Evolutionary conservation across 2,797 vertebrate species (phyloP).

Genomic region (Acipenser ruthenus): DNA sequence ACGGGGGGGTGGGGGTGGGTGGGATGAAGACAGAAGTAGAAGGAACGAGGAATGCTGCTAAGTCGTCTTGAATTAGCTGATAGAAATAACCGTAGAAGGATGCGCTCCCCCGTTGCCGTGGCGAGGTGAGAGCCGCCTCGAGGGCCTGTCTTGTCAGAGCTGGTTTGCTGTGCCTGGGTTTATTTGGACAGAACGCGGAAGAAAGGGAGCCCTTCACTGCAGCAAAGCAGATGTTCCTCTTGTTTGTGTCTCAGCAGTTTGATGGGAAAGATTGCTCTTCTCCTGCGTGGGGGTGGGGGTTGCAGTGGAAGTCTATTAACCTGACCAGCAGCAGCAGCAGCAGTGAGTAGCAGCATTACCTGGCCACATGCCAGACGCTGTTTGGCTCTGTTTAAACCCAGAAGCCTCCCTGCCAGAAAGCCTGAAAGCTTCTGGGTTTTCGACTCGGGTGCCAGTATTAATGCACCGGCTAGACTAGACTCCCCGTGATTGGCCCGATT

Average conservation of each 20-base stretch:
- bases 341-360: conserved; percentile 27
- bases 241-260: conserved; percentile 67
- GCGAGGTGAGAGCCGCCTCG: conserved; percentile 52
- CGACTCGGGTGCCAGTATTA: conserved; percentile 76
- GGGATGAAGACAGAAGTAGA: conserved; percentile 28
- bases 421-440: neutral
- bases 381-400: conserved; percentile 16
- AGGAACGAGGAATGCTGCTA: conserved; percentile 50
- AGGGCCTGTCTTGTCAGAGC: conserved; percentile 64
- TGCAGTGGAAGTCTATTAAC: conserved; percentile 68
- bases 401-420: conserved; percentile 12
- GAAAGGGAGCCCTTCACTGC: conserved; percentile 50
- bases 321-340: conserved; percentile 55
- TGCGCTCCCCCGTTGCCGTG: conserved; percentile 33
- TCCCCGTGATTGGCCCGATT: conserved; percentile 85
- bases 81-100: conserved; percentile 68
- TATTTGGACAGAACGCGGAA: too few relatives aligned
- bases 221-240: conserved; percentile 79
- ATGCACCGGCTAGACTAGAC: conserved; percentile 91
- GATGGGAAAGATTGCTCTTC: conserved; percentile 76
- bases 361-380: conserved; percentile 36
- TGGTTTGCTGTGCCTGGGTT: conserved; percentile 48
- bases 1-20: neutral
- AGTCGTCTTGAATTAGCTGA: conserved; percentile 70
- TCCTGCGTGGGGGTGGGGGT: conserved; percentile 48